Evolutionary conservation across 2,113 vertebrate genomes (phyloP).

Genomic region (Gymnobelideus leadbeateri): DNA sequence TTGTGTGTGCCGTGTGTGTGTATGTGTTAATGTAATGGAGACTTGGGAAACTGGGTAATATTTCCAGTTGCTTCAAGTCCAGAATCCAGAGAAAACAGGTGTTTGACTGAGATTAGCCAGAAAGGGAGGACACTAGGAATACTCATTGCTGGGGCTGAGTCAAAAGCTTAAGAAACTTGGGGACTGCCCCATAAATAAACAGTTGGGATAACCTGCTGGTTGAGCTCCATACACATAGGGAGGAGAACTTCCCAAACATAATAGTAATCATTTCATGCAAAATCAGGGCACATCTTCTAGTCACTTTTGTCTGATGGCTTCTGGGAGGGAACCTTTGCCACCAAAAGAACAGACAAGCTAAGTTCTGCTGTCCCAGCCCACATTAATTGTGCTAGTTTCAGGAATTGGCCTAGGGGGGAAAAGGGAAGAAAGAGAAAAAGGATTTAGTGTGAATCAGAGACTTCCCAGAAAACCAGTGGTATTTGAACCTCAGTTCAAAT

Average conservation of each 20-base stretch:
- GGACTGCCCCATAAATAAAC: constrained; percentile 60
- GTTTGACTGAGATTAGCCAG: constrained; percentile 36
- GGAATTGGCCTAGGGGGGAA: neutral
- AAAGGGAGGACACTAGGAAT: constrained; percentile 55
- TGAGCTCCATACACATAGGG: constrained; percentile 4
- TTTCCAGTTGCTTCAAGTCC: neutral
- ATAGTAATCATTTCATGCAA: neutral
- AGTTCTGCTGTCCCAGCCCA: neutral
- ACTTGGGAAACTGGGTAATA: neutral
- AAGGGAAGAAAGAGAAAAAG: neutral
- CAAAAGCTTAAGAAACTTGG: constrained; percentile 70
- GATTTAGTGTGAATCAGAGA: neutral
- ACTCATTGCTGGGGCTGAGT: constrained; percentile 68
- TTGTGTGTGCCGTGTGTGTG: neutral
- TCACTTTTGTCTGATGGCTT: neutral
- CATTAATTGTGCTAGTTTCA: neutral
- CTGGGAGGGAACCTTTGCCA: neutral
- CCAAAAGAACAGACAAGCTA: neutral
- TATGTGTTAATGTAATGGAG: neutral
- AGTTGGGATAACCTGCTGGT: constrained; percentile 6
- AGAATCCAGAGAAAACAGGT: constrained; percentile 38
- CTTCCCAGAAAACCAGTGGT: neutral
- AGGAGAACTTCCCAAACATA: neutral
- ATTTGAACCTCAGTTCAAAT: neutral
- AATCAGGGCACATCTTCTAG: neutral